phyloP scores from a whole-genome alignment of 2,888 invertebrate genomes.

The Fragum fragum region DNA sequence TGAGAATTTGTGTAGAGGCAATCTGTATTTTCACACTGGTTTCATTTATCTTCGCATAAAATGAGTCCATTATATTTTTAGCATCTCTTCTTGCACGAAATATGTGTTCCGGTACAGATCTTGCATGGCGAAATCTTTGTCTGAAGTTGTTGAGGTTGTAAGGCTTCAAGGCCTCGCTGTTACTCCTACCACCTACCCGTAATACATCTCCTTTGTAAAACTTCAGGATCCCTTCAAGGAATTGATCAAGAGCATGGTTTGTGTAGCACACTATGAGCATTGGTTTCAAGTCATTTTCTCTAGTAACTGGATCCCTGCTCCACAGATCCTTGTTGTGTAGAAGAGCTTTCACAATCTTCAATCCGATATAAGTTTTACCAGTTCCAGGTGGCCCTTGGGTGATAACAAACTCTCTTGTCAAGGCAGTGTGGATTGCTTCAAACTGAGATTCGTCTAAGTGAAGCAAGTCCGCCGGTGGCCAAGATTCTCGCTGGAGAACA shows the following conservation, averaged over 20 bases:
- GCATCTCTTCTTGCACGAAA: constrained; percentile 56
- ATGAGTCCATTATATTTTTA: constrained; percentile 64
- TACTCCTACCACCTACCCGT: constrained; percentile 83
- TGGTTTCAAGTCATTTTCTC: constrained; percentile 75
- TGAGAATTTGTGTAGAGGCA: constrained; percentile 73
- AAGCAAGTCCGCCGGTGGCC: constrained; percentile 73
- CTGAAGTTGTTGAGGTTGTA: constrained; percentile 62
- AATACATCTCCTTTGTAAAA: constrained; percentile 79
- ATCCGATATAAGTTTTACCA: constrained; percentile 93
- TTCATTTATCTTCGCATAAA: constrained; percentile 67
- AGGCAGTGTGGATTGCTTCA: constrained; percentile 79
- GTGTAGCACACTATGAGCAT: constrained; percentile 86
- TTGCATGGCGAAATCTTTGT: constrained; percentile 52
- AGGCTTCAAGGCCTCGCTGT: constrained; percentile 74
- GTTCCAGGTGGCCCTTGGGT: constrained; percentile 93
- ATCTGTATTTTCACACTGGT: constrained; percentile 68
- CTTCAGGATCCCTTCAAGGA: constrained; percentile 84
- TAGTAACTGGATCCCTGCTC: constrained; percentile 75
- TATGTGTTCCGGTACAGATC: constrained; percentile 52
- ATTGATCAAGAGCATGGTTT: constrained; percentile 87
- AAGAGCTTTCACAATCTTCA: constrained; percentile 91
- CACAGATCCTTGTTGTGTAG: constrained; percentile 89
- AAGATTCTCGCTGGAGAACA: constrained; percentile 36
- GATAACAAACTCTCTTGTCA: constrained; percentile 83
- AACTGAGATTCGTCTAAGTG: constrained; percentile 83